These are phyloP conservation scores for Lophura nycthemera DNA, from an alignment of 2,113 vertebrate genomes.

Conservation along the genomic window DNA sequence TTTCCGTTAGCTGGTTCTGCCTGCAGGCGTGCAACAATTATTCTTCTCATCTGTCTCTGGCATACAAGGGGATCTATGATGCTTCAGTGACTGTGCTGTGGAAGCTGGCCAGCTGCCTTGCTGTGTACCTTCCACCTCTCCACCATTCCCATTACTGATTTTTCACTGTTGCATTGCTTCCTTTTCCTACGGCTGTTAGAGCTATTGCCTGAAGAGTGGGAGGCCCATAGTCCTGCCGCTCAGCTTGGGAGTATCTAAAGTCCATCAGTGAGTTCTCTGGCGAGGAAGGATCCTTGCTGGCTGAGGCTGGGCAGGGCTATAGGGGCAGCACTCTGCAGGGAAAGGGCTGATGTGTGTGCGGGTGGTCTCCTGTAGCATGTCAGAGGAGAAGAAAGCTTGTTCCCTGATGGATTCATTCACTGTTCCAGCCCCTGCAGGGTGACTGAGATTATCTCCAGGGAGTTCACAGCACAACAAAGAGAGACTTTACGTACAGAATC, in stretches of 20 bases:
- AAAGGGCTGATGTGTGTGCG: background rate
- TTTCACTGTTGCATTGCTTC: background rate
- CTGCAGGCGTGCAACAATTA: background rate
- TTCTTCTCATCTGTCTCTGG: background rate
- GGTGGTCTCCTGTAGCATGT: slow-evolving; percentile 41
- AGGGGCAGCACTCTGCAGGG: background rate
- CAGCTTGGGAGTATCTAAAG: background rate
- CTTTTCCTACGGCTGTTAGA: background rate
- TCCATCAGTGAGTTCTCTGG: background rate
- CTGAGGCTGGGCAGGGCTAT: background rate
- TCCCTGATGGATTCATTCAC: slow-evolving; percentile 57
- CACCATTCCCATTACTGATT: background rate
- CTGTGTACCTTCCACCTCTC: slow-evolving; percentile 27
- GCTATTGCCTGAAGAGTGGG: background rate
- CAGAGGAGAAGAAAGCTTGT: slow-evolving; percentile 58
- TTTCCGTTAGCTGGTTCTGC: background rate
- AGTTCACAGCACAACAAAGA: slow-evolving; percentile 48
- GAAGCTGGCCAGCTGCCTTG: slow-evolving; percentile 29
- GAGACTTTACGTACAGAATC: slow-evolving; percentile 43
- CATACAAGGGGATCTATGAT: background rate
- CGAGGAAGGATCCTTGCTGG: background rate
- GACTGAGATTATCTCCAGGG: slow-evolving; percentile 54
- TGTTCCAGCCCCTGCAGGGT: slow-evolving; percentile 64
- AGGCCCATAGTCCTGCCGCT: background rate
- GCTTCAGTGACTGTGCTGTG: slow-evolving; percentile 23